These are phyloP conservation scores for Megaceryle maxima DNA, from an alignment of 2,113 vertebrate species.

Conservation along the genomic window DNA sequence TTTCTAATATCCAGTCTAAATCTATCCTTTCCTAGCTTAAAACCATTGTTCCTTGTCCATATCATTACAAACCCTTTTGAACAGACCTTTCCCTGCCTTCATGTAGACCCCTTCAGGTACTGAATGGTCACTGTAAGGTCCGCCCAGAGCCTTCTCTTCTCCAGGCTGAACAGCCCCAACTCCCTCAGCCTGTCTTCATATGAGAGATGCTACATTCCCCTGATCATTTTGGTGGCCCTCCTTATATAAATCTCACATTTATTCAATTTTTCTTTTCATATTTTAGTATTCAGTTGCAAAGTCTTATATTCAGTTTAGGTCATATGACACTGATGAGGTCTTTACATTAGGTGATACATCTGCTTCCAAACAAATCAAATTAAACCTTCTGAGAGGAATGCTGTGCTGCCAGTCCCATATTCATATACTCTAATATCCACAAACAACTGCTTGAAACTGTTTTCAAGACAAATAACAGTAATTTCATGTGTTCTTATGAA, in stretches of 20 bases:
- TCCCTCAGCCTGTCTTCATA: no score
- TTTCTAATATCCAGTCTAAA: no score
- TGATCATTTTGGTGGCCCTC: no score
- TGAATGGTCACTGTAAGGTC: no score
- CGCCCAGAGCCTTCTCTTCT: no score
- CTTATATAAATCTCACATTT: not conserved
- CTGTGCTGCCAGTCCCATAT: not conserved
- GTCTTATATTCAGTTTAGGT: not conserved
- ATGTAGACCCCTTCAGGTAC: no score
- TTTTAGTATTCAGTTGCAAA: not conserved
- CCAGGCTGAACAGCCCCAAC: no score
- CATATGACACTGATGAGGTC: not conserved
- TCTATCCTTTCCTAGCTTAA: no score
- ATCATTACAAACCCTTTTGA: no score
- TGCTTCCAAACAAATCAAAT: not conserved
- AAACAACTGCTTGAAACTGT: not conserved
- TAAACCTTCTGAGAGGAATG: not conserved
- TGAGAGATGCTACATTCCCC: no score
- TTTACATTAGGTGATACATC: not conserved
- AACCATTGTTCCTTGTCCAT: no score
- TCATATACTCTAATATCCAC: not conserved
- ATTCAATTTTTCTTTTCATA: not conserved
- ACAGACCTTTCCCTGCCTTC: no score
- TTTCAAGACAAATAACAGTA: not conserved
- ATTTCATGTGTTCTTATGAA: not conserved